These are phyloP conservation scores for Nothobranchius kuhntae DNA, from an alignment of 2,113 vertebrate species.

Conservation along the genomic window DNA sequence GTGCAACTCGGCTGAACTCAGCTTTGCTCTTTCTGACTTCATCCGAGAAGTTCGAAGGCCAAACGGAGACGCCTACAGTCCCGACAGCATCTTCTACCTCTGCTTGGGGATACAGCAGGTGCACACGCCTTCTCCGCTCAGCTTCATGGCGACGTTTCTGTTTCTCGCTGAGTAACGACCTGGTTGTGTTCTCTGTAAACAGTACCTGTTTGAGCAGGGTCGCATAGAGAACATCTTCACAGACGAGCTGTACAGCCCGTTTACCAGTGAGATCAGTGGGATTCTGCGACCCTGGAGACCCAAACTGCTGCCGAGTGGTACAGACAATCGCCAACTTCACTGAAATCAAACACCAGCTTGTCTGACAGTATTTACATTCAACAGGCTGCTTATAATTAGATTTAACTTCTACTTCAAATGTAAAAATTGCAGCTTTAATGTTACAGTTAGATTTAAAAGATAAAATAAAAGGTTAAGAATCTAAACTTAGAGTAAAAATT, in stretches of 20 bases:
- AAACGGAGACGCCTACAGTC: slow-evolving; percentile 88
- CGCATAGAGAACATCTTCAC: slow-evolving; percentile 98
- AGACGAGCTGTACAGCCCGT: slow-evolving; percentile 89
- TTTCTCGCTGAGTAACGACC: neutral
- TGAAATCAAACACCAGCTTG: too few relatives aligned
- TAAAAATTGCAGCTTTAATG: too few relatives aligned
- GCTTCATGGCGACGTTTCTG: neutral
- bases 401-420: too few relatives aligned
- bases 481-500: too few relatives aligned
- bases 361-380: too few relatives aligned
- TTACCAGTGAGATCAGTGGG: slow-evolving; percentile 90
- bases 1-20: slow-evolving; percentile 90
- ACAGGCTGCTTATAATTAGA: too few relatives aligned
- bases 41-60: slow-evolving; percentile 92
- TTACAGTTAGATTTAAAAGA: too few relatives aligned
- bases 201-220: slow-evolving; percentile 96
- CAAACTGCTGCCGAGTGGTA: slow-evolving; percentile 89
- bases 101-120: slow-evolving; percentile 99
- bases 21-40: slow-evolving; percentile 91
- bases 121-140: slow-evolving; percentile 17
- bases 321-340: neutral
- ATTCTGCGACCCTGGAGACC: slow-evolving; percentile 91
- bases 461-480: too few relatives aligned
- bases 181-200: slow-evolving; percentile 25
- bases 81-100: slow-evolving; percentile 96